phyloP scores from a whole-genome alignment of 2,797 vertebrate species.

The Phalloptychus januarius region DNA sequence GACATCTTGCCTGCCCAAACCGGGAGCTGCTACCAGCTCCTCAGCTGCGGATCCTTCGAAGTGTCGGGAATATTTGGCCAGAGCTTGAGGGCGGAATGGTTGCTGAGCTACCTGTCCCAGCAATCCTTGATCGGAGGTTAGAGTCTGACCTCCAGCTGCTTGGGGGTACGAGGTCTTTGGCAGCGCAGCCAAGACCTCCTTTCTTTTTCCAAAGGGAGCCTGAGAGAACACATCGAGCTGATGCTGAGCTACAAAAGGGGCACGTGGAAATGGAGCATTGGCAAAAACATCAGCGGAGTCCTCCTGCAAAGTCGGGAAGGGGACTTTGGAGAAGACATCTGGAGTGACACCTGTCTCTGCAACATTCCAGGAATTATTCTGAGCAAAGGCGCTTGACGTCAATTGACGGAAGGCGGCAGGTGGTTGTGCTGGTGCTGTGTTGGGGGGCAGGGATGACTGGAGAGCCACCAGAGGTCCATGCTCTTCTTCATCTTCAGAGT shows the following conservation, averaged over 20 bases:
- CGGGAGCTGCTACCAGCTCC: slow-evolving; percentile 66
- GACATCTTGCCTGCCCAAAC: slow-evolving; percentile 78
- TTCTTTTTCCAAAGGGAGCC: slow-evolving; percentile 93
- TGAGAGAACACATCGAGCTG: slow-evolving; percentile 90
- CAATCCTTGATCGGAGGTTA: slow-evolving; percentile 66
- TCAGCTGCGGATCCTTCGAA: slow-evolving; percentile 80
- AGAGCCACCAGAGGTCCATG: slow-evolving; percentile 43
- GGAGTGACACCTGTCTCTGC: slow-evolving; percentile 35
- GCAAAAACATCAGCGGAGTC: slow-evolving; percentile 87
- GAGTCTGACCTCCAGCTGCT: slow-evolving; percentile 41
- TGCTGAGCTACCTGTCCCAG: slow-evolving; percentile 74
- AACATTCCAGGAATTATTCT: slow-evolving; percentile 55
- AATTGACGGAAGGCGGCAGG: slow-evolving; percentile 39
- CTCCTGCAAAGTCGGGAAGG: slow-evolving; percentile 79
- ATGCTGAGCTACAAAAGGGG: slow-evolving; percentile 53
- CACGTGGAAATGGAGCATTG: slow-evolving; percentile 90
- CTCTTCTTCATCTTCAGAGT: slow-evolving; percentile 93
- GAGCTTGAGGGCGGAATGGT: slow-evolving; percentile 88
- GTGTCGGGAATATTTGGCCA: slow-evolving; percentile 95
- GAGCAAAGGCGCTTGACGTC: slow-evolving; percentile 33
- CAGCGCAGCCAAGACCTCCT: slow-evolving; percentile 73
- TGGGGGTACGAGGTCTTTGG: slow-evolving; percentile 44
- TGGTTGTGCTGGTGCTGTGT: slow-evolving; percentile 33
- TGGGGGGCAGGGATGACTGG: slow-evolving; percentile 31
- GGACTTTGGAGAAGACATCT: slow-evolving; percentile 90